phyloP scores from a whole-genome alignment of 1,140 invertebrate species.

The Chionoecetes opilio region DNA sequence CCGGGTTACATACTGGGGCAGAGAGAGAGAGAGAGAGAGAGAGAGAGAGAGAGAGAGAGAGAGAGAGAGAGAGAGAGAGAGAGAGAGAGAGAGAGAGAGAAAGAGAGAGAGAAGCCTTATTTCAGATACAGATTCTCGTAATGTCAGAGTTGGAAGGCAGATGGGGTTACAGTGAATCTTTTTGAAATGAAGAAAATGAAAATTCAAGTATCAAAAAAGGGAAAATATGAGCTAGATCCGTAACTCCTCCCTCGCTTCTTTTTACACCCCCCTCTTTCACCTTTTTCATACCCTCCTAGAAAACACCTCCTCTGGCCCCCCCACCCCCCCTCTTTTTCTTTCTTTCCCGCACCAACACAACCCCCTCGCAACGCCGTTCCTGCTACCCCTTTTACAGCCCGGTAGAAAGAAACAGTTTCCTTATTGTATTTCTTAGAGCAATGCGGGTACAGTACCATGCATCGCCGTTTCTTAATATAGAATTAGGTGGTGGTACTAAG shows the following conservation, averaged over 20 bases:
- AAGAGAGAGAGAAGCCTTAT: conserved; percentile 34
- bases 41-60: conserved; percentile 47
- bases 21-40: conserved; percentile 22
- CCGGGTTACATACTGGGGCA: not conserved
- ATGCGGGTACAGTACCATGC: not conserved
- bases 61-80: conserved; percentile 33
- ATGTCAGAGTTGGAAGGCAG: not conserved
- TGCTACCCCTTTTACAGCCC: too few species aligned
- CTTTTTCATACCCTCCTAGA: not conserved
- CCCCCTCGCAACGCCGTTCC: too few species aligned
- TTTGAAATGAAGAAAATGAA: not conserved
- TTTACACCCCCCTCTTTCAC: not conserved
- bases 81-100: conserved; percentile 45
- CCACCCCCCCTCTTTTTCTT: not conserved
- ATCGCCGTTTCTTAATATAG: not conserved
- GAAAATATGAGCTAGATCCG: not conserved
- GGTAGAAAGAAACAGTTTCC: not conserved
- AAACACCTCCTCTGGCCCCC: not conserved
- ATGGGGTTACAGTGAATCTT: not conserved
- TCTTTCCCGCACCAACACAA: not conserved
- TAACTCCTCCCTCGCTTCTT: not conserved
- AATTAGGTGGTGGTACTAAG: not conserved
- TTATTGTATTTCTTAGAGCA: not conserved
- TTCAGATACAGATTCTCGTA: not conserved
- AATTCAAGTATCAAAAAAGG: conserved; percentile 30